Percentiles rank a stretch among this genome's conserved stretches.
These are phyloP conservation scores for Campylomormyrus numenius DNA, from an alignment of 2,113 vertebrate genomes.

Conservation along the genomic window DNA sequence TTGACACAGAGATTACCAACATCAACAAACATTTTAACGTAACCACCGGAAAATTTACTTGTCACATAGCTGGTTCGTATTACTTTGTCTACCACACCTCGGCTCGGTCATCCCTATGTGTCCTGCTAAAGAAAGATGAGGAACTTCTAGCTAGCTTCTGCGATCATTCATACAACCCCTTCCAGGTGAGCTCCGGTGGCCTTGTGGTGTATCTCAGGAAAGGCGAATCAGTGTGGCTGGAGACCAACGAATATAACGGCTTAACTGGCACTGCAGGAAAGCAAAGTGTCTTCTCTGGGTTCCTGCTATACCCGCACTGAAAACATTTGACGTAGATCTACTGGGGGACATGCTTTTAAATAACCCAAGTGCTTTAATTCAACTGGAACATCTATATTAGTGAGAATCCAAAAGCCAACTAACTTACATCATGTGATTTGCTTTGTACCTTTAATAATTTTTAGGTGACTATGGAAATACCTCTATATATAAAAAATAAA, in stretches of 20 bases:
- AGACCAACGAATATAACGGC: slow-evolving; percentile 58
- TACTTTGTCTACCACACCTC: slow-evolving; percentile 70
- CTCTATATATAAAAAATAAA: background rate
- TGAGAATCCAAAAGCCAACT: background rate
- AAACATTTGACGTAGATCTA: background rate
- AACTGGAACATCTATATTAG: background rate
- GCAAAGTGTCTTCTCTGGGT: slow-evolving; percentile 72
- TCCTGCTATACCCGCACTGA: slow-evolving; percentile 68
- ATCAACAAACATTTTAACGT: slow-evolving; percentile 51
- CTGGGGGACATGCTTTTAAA: background rate
- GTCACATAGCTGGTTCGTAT: slow-evolving; percentile 62
- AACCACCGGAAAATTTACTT: slow-evolving; percentile 63
- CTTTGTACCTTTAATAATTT: background rate
- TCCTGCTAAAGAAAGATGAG: slow-evolving; percentile 32
- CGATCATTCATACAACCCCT: slow-evolving; percentile 53
- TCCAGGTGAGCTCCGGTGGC: slow-evolving; percentile 68
- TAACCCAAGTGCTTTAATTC: background rate
- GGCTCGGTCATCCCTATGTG: slow-evolving; percentile 54
- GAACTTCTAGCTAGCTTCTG: slow-evolving; percentile 60
- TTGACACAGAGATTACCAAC: slow-evolving; percentile 58
- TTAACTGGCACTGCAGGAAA: slow-evolving; percentile 56
- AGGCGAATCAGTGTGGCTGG: slow-evolving; percentile 62
- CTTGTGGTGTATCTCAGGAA: slow-evolving; percentile 43
- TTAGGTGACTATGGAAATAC: background rate
- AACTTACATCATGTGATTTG: background rate